A percentile compares a stretch with the other conserved stretches of the same genome.
phyloP scores from a whole-genome alignment of 2,888 invertebrate species.

The Linyphia triangularis region DNA sequence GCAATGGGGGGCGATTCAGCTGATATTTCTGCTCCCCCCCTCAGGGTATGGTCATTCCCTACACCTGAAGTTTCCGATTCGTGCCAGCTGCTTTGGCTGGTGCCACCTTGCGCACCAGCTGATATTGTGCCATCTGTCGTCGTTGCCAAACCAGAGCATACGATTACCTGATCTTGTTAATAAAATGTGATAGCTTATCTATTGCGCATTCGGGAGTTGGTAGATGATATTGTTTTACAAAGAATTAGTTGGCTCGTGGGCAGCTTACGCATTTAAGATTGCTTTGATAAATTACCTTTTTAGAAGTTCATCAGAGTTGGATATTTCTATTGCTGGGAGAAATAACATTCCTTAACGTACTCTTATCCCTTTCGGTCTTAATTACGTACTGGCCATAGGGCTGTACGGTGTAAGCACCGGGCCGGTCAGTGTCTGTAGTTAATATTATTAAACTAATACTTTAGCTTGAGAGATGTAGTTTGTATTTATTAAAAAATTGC shows the following conservation, averaged over 20 bases:
- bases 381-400: no score
- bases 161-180: not conserved
- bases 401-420: no score
- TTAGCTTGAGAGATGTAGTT: no score
- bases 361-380: no score
- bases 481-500: no score
- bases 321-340: no score
- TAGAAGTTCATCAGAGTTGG: not conserved
- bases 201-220: not conserved
- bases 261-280: not conserved
- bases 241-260: not conserved
- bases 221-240: not conserved
- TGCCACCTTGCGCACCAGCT: no score
- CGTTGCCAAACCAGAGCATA: not conserved
- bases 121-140: not conserved
- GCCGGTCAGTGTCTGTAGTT: no score
- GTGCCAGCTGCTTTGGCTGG: no score
- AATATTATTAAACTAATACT: no score
- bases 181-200: no score
- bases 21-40: constrained; percentile 48
- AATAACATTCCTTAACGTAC: no score
- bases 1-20: constrained; percentile 23
- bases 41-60: constrained; percentile 54
- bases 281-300: not conserved
- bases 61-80: not conserved